These are phyloP conservation scores for Orestias chungarensis DNA, from an alignment of 2,797 vertebrate species.

Conservation along the genomic window DNA sequence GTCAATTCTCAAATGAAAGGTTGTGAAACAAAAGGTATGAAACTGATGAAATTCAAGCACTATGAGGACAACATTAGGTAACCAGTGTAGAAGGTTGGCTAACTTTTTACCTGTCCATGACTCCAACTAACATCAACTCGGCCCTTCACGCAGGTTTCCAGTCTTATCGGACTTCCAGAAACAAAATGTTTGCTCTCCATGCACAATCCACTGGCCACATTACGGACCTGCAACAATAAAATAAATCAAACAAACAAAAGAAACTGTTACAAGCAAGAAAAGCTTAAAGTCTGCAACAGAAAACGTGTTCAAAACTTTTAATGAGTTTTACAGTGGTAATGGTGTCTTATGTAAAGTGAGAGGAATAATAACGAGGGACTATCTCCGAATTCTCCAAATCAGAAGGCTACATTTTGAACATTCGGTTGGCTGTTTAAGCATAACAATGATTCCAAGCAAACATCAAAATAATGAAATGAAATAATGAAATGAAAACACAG, in stretches of 20 bases:
- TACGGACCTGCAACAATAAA: slow-evolving; percentile 81
- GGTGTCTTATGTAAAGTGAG: background rate
- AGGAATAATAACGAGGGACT: background rate
- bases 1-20: background rate
- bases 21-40: background rate
- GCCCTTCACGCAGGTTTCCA: slow-evolving; percentile 89
- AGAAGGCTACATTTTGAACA: no score
- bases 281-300: background rate
- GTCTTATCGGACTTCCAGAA: slow-evolving; percentile 85
- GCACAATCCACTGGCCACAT: slow-evolving; percentile 84
- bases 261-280: background rate
- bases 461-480: background rate
- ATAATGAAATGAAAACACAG: background rate
- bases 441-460: background rate
- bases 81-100: background rate
- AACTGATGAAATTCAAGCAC: background rate
- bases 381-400: background rate
- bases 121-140: slow-evolving; percentile 88
- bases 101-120: slow-evolving; percentile 83
- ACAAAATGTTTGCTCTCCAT: slow-evolving; percentile 90
- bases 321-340: background rate
- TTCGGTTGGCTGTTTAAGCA: background rate
- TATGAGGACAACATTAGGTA: background rate
- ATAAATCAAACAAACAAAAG: background rate
- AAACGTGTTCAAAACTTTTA: no score